Percentiles rank a stretch among this genome's conserved stretches.
phyloP scores from a whole-genome alignment of 2,797 vertebrate species.

The Hippopotamyrus pictus region DNA sequence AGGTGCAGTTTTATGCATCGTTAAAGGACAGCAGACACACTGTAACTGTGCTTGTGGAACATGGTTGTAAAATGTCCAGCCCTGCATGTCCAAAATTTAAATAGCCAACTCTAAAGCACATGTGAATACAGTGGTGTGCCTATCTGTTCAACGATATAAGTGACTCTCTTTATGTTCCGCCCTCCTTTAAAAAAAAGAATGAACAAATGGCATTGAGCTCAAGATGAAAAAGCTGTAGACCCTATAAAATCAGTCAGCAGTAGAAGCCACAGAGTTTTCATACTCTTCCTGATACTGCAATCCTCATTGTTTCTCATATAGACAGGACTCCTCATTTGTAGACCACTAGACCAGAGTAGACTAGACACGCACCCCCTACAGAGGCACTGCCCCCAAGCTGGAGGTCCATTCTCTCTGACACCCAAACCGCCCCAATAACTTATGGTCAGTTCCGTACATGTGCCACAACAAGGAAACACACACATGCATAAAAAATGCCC shows the following conservation, averaged over 20 bases:
- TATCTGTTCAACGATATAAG: not conserved
- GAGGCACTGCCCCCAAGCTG: not conserved
- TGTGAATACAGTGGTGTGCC: not conserved
- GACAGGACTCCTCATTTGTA: not conserved
- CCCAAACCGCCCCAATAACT: constrained; percentile 34
- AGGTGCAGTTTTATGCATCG: not conserved
- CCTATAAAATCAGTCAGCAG: not conserved
- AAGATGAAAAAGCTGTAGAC: not conserved
- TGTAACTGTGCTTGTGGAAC: not conserved
- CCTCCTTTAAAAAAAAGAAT: not conserved
- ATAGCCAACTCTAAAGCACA: not conserved
- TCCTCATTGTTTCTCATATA: not conserved
- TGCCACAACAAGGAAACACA: constrained; percentile 33
- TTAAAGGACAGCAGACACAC: not conserved
- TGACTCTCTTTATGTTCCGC: not conserved
- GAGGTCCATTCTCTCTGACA: not conserved
- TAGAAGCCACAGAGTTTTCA: not conserved
- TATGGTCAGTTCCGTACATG: constrained; percentile 35
- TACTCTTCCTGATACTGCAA: not conserved
- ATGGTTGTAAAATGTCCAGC: not conserved
- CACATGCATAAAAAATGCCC: constrained; percentile 40
- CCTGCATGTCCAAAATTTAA: constrained; percentile 8
- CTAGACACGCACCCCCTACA: not conserved
- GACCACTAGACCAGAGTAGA: not conserved
- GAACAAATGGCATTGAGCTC: not conserved